These are phyloP conservation scores for Drosophila anomelani DNA, from an alignment of 2,888 invertebrate species.

Conservation along the genomic window DNA sequence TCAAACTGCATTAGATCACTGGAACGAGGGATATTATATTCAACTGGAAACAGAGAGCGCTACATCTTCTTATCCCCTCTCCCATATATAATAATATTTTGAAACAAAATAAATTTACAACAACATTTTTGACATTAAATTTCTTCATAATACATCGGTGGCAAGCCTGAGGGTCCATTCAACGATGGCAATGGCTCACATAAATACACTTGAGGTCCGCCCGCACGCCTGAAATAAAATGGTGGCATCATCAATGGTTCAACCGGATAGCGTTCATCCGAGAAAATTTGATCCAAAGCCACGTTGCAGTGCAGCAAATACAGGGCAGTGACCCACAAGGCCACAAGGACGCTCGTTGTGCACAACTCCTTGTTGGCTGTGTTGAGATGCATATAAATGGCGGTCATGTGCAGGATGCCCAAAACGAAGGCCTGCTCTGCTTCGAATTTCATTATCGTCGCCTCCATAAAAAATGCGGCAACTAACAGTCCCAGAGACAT, in stretches of 20 bases:
- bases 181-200: background rate
- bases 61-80: background rate
- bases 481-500: background rate
- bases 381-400: background rate
- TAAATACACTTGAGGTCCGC: background rate
- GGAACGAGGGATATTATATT: background rate
- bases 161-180: background rate
- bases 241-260: background rate
- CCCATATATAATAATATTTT: background rate
- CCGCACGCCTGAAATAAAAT: background rate
- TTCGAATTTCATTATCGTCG: background rate
- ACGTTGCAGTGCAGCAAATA: background rate
- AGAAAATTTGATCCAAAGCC: background rate
- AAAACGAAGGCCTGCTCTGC: background rate
- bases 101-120: background rate
- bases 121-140: background rate
- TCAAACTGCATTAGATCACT: constrained; percentile 20
- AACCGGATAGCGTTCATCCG: background rate
- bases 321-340: background rate
- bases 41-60: background rate
- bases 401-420: background rate
- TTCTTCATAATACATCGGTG: background rate
- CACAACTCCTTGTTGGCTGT: background rate
- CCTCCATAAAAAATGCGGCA: accelerated
- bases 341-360: background rate